Conservation (phyloP, 2,113 vertebrate species). For the Aphelocoma coerulescens region DNA sequence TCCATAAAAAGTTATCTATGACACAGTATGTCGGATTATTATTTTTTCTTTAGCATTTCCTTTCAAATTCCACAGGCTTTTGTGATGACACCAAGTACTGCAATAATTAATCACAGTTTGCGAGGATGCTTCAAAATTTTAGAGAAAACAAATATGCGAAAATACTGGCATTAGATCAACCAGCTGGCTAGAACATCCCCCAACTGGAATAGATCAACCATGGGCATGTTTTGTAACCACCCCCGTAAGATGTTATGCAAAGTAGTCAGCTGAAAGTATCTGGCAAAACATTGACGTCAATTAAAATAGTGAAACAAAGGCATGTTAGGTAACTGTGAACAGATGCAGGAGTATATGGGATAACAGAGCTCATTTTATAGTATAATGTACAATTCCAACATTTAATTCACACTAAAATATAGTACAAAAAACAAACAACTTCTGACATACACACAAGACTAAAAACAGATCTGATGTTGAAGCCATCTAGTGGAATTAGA, state of each 20-base stretch:
- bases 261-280: neutral
- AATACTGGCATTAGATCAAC: neutral
- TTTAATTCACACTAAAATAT: neutral
- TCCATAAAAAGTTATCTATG: neutral
- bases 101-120: neutral
- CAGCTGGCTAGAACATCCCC: neutral
- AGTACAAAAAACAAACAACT: neutral
- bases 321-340: neutral
- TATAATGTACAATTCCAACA: neutral
- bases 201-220: neutral
- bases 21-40: neutral
- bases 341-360: neutral
- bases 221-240: neutral
- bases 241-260: neutral
- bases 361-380: neutral
- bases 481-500: neutral
- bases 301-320: neutral
- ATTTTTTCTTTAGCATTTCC: neutral
- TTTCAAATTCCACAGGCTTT: neutral
- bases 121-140: neutral
- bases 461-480: neutral
- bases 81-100: neutral
- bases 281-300: neutral
- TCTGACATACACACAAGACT: neutral
- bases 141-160: neutral